Conservation (phyloP, 2,888 invertebrate genomes). For the Taphrorychus bicolor region DNA sequence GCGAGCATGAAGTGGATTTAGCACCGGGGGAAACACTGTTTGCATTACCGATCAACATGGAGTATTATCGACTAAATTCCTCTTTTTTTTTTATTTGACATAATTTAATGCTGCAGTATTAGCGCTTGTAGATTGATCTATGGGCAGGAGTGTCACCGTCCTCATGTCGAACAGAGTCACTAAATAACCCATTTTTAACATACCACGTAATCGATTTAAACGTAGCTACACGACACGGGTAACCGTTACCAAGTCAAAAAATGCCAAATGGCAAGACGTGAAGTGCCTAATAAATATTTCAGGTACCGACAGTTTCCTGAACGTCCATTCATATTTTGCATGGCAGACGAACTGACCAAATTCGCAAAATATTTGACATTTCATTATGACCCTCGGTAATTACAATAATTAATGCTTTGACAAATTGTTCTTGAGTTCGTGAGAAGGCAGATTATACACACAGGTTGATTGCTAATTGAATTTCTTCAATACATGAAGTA, state of each 20-base stretch:
- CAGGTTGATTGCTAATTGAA: background rate
- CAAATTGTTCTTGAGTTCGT: background rate
- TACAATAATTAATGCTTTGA: background rate
- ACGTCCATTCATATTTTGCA: slow-evolving; percentile 7
- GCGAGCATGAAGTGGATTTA: slow-evolving; percentile 25
- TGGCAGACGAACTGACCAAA: background rate
- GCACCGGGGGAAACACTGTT: slow-evolving; percentile 17
- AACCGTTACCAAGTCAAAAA: slow-evolving; percentile 1
- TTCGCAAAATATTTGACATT: slow-evolving; percentile 2
- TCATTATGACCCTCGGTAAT: background rate
- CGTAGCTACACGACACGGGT: slow-evolving; percentile 2
- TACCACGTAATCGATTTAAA: slow-evolving; percentile 4
- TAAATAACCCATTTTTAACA: slow-evolving; percentile 9
- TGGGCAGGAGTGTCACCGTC: background rate
- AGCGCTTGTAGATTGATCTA: background rate
- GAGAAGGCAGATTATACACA: background rate
- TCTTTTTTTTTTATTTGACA: background rate
- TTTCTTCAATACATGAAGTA: background rate
- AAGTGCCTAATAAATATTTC: slow-evolving; percentile 4
- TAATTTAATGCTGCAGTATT: background rate
- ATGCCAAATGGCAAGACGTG: slow-evolving; percentile 6
- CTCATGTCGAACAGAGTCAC: background rate
- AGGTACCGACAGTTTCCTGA: background rate
- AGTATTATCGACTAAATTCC: slow-evolving; percentile 15
- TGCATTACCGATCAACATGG: slow-evolving; percentile 21